Percentiles rank a stretch among this genome's conserved stretches.
Evolutionary conservation across 2,888 invertebrate species (phyloP).

Genomic region (Yponomeuta cagnagella): DNA sequence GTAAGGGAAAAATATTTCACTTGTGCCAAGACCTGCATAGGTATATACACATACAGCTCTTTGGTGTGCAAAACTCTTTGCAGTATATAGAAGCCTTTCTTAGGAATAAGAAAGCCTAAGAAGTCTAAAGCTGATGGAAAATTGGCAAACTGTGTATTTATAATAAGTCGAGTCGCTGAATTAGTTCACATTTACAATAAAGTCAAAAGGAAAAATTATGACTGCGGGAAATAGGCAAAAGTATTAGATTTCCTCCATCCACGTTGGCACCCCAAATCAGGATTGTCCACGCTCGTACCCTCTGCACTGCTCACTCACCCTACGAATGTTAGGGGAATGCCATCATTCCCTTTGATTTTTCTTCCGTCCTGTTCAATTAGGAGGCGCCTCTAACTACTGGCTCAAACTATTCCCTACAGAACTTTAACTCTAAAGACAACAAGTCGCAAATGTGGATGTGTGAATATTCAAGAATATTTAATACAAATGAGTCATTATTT

Average conservation of each 20-base stretch:
- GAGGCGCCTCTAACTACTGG: conserved; percentile 59
- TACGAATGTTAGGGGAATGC: conserved; percentile 63
- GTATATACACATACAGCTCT: too few relatives aligned
- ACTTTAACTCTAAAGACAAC: not conserved
- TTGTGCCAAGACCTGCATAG: too few relatives aligned
- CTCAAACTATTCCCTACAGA: conserved; percentile 25
- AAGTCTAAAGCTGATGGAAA: too few relatives aligned
- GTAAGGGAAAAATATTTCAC: too few relatives aligned
- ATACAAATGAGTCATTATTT: too few relatives aligned
- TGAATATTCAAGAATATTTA: too few relatives aligned
- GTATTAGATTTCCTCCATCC: conserved; percentile 17
- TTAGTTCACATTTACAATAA: not conserved
- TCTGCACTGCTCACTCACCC: conserved; percentile 38
- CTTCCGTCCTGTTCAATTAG: conserved; percentile 72
- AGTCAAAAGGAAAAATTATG: not conserved
- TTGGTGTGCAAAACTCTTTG: too few relatives aligned
- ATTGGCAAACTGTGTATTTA: too few relatives aligned
- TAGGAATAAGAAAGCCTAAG: too few relatives aligned
- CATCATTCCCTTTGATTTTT: conserved; percentile 73
- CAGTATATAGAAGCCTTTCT: too few relatives aligned
- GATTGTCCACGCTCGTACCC: conserved; percentile 67
- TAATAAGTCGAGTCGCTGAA: too few relatives aligned
- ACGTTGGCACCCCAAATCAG: conserved; percentile 46
- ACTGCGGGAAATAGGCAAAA: conserved; percentile 4
- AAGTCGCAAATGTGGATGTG: not conserved